phyloP scores from a whole-genome alignment of 1,140 invertebrate species.

The Drusus annulatus region DNA sequence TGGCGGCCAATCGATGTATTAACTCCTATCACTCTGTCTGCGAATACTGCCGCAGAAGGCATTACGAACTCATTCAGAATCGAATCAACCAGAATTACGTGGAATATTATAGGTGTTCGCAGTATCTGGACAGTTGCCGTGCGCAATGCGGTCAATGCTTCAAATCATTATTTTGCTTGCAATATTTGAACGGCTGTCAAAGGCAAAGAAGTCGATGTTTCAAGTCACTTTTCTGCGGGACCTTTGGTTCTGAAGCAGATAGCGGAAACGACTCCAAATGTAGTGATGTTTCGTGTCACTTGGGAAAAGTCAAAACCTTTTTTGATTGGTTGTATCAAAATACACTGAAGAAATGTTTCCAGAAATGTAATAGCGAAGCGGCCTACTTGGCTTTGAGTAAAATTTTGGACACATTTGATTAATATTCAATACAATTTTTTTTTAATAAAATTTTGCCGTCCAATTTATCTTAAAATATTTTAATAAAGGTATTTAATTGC shows the following conservation, averaged over 20 bases:
- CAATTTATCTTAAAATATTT: no score
- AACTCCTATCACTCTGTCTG: neutral
- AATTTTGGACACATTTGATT: slow-evolving; percentile 46
- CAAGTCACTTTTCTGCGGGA: slow-evolving; percentile 5
- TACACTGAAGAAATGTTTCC: slow-evolving; percentile 18
- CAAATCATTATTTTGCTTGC: no score
- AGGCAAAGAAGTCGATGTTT: no score
- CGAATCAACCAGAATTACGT: neutral
- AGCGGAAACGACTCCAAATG: neutral
- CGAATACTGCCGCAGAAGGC: neutral
- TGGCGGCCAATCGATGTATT: slow-evolving; percentile 41
- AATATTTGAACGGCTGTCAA: no score
- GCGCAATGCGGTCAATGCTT: slow-evolving; percentile 25
- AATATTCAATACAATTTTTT: neutral
- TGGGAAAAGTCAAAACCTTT: slow-evolving; percentile 21
- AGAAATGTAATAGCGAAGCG: slow-evolving; percentile 20
- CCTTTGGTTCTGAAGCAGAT: slow-evolving; percentile 19
- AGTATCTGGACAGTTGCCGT: slow-evolving; percentile 1
- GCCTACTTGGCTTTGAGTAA: slow-evolving; percentile 42
- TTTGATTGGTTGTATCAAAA: slow-evolving; percentile 37
- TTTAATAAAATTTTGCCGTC: no score
- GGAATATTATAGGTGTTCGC: neutral
- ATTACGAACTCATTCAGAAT: slow-evolving; percentile 1
- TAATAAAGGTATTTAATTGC: no score
- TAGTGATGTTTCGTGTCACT: neutral